Percentiles rank a stretch among this genome's conserved stretches.
These are phyloP conservation scores for Brachyrhaphis roseni DNA, from an alignment of 2,797 vertebrate genomes.

Conservation along the genomic window DNA sequence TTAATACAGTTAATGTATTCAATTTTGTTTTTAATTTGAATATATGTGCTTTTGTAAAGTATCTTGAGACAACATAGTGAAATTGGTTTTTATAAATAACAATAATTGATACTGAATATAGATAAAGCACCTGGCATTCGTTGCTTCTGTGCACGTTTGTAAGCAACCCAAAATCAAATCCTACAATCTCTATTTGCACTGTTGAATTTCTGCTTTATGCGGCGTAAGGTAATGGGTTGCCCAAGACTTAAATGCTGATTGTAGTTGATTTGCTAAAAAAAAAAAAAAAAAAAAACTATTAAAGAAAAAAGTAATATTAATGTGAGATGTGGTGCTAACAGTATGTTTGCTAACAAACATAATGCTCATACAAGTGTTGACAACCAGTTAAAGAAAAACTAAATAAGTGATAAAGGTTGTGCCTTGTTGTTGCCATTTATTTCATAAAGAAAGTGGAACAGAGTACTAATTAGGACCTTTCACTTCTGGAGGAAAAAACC, in stretches of 20 bases:
- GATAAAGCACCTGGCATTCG: background rate
- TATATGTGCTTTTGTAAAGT: too few species aligned
- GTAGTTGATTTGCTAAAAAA: slow-evolving; percentile 1
- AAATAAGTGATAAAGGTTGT: slow-evolving; percentile 5
- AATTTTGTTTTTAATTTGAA: too few species aligned
- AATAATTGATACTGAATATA: background rate
- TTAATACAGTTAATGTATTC: too few species aligned
- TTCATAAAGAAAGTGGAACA: background rate
- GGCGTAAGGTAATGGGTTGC: slow-evolving; percentile 8
- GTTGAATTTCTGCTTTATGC: background rate
- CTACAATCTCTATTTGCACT: background rate
- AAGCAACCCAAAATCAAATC: background rate
- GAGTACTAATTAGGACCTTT: slow-evolving; percentile 1
- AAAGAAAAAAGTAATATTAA: slow-evolving; percentile 20
- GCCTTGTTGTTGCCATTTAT: background rate
- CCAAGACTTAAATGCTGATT: slow-evolving; percentile 11
- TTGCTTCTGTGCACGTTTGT: slow-evolving; percentile 13
- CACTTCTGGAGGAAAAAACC: background rate
- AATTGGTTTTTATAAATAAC: too few species aligned
- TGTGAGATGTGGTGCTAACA: background rate
- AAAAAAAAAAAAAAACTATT: background rate
- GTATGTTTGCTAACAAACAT: slow-evolving; percentile 23
- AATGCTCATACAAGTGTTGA: slow-evolving; percentile 8
- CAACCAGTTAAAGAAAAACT: background rate
- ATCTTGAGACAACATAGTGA: too few species aligned